Evolutionary conservation across 2,113 vertebrate species (phyloP).

Genomic region (Amphiprion percula): DNA sequence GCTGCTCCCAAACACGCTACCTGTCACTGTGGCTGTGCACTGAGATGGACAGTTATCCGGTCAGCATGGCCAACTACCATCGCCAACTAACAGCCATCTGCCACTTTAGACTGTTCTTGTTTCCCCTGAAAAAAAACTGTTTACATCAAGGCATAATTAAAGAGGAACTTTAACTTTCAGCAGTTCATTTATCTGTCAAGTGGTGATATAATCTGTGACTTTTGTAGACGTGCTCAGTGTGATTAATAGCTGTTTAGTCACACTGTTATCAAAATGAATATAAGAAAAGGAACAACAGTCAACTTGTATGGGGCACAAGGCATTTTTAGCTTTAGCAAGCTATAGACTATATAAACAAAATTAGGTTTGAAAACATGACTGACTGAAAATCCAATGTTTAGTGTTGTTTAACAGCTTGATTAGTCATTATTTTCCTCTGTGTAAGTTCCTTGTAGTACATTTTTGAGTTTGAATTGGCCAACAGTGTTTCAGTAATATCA

Average conservation of each 20-base stretch:
- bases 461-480: too few species aligned
- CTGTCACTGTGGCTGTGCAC: conserved; percentile 62
- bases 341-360: too few species aligned
- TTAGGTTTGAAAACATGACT: too few species aligned
- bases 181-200: not conserved
- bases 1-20: conserved; percentile 53
- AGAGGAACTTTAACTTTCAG: not conserved
- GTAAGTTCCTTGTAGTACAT: too few species aligned
- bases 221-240: not conserved
- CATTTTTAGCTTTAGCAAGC: too few species aligned
- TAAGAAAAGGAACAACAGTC: not conserved
- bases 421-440: too few species aligned
- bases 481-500: too few species aligned
- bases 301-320: not conserved
- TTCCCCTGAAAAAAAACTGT: conserved; percentile 12
- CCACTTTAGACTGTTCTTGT: not conserved
- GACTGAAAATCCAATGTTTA: too few species aligned
- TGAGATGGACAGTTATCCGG: conserved; percentile 9
- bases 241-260: not conserved
- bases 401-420: too few species aligned
- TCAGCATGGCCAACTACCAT: not conserved
- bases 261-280: not conserved
- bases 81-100: conserved; percentile 23
- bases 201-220: not conserved
- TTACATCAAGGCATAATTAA: not conserved